phyloP scores from a whole-genome alignment of 2,113 vertebrate species.

The Clarias magur region DNA sequence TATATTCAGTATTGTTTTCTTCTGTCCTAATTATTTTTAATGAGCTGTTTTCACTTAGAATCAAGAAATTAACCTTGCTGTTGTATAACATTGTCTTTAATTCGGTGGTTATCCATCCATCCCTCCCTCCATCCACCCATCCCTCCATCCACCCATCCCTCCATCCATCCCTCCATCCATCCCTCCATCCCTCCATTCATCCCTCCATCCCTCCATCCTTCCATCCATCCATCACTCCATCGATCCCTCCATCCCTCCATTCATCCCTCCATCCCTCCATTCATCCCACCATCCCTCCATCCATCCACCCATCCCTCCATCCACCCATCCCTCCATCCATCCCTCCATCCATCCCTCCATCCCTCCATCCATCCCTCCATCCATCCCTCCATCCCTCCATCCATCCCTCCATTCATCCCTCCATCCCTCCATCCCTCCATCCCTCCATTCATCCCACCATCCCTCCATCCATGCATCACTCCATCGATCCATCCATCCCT shows the following conservation, averaged over 20 bases:
- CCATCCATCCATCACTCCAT: no score
- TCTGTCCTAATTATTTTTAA: not conserved
- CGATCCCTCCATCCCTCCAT: not conserved
- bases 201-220: not conserved
- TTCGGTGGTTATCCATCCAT: not conserved
- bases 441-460: no score
- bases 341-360: not conserved
- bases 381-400: not conserved
- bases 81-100: not conserved
- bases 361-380: not conserved
- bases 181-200: no score
- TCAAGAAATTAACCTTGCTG: not conserved
- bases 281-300: not conserved
- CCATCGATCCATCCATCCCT: not conserved
- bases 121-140: constrained; percentile 4
- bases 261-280: no score
- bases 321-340: not conserved
- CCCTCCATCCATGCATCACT: no score
- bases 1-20: not conserved
- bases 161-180: no score
- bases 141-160: no score
- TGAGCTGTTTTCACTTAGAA: not conserved
- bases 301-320: not conserved
- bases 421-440: no score
- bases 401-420: no score